Base-by-base conservation (phyloP, 53 echinoderm and acorn worm species). In the Mesocentrotus franciscanus region DNA sequence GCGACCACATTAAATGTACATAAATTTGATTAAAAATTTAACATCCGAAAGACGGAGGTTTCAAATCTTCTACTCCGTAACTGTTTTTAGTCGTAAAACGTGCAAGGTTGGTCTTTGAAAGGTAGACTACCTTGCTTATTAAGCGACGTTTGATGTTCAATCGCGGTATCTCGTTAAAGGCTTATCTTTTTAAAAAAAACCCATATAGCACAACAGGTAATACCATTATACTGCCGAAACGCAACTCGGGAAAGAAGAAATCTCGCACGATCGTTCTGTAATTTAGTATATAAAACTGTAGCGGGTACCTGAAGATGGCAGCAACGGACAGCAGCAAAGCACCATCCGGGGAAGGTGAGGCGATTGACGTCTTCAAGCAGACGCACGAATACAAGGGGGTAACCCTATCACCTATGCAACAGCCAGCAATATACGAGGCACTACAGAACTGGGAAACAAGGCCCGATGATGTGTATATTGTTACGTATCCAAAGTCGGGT, bases 401-500 rank as follows among this genome's bases (percentile, higher is more conserved):
- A 26, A 96, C 60, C 4, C 71, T 96, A 8, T 71, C 64, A 68
- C 61, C 90, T 35, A 91, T 94, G 95, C 96, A 96, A 56, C 59
- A 36, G 11, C 94, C 94, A 3, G 96, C 94, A 26, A 96, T 93
- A 11, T 71, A 91, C 17, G 96, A 96, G 8, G 90, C 96, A 10
- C 66, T 96, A 16, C 91, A 91, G 29, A 56, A 61, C 16, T 96
- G 94, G 79, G 90, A 96, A 66, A 81, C 90, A 16, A 75, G 70
- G 33, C 94, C 94, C 0, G 95, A 96, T 59, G 96, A 96, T 90
- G 93, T 96, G 27, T 96, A 90, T 35, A 58, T 93, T 55, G 92
- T 96, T 9, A 96, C 96, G 24, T 96, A 96, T 64, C 96, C 96
- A 0, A 96, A 96, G 61, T 93, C 96, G 57, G 96, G 96, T 96